Evolutionary conservation across 2,797 vertebrate species (phyloP).

Genomic region (Arrhamphus sclerolepis): DNA sequence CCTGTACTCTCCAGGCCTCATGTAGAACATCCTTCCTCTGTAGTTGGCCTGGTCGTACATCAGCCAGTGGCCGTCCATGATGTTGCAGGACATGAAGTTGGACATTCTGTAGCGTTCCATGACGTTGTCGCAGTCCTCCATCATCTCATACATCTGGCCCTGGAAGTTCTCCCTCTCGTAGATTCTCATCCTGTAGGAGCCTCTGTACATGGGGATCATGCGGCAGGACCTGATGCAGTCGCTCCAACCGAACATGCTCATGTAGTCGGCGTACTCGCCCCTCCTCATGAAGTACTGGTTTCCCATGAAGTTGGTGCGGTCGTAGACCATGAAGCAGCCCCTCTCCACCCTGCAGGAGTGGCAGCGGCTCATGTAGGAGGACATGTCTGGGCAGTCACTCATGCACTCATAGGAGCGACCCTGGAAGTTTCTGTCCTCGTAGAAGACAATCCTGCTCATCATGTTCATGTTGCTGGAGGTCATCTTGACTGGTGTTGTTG

Average conservation of each 20-base stretch:
- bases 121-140: constrained; percentile 50
- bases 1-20: constrained; percentile 60
- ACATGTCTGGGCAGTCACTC: constrained; percentile 52
- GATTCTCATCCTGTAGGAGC: constrained; percentile 53
- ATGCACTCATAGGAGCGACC: constrained; percentile 49
- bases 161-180: constrained; percentile 55
- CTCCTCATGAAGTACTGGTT: constrained; percentile 64
- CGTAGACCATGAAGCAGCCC: constrained; percentile 60
- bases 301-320: constrained; percentile 62
- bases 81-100: constrained; percentile 59
- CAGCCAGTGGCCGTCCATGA: constrained; percentile 56
- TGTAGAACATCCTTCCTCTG: constrained; percentile 58
- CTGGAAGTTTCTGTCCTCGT: constrained; percentile 52
- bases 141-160: constrained; percentile 53
- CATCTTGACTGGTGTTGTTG: constrained; percentile 37
- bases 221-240: constrained; percentile 53
- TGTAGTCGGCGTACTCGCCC: constrained; percentile 57
- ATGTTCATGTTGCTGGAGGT: constrained; percentile 46
- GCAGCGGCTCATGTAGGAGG: constrained; percentile 59
- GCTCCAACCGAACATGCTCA: constrained; percentile 16
- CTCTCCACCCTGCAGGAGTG: constrained; percentile 60
- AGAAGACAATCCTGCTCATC: constrained; percentile 56
- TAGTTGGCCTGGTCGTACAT: constrained; percentile 18
- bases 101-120: constrained; percentile 48
- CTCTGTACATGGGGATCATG: constrained; percentile 55